Evolutionary conservation across 1,140 invertebrate genomes (phyloP).

Genomic region (Lepidurus couesii): DNA sequence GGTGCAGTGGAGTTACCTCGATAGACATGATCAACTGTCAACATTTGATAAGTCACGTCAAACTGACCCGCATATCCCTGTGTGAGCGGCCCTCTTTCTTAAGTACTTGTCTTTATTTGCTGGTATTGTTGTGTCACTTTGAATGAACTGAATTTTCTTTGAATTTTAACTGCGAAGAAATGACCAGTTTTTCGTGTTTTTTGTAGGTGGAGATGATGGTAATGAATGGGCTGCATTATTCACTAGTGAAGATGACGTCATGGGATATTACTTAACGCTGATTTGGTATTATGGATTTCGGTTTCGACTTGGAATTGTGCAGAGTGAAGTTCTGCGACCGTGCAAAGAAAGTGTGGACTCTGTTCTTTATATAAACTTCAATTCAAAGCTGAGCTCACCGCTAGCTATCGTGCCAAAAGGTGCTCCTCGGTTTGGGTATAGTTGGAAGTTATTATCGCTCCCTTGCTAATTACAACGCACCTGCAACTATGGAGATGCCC

Average conservation of each 20-base stretch:
- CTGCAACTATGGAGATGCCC: conserved; percentile 8
- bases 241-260: neutral
- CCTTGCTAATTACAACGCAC: neutral
- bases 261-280: conserved; percentile 10
- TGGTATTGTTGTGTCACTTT: too few relatives aligned
- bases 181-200: neutral
- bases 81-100: too few relatives aligned
- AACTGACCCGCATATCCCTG: neutral
- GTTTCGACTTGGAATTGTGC: neutral
- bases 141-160: too few relatives aligned
- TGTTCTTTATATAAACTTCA: neutral
- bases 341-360: neutral
- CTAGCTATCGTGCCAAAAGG: neutral
- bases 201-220: conserved; percentile 1
- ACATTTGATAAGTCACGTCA: conserved; percentile 9
- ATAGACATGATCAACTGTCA: neutral
- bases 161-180: too few relatives aligned
- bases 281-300: neutral
- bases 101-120: too few relatives aligned
- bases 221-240: neutral
- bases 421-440: neutral
- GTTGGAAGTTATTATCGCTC: neutral
- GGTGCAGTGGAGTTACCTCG: too few relatives aligned
- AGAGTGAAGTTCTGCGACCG: neutral
- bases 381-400: too few relatives aligned